Conservation (phyloP, 2,797 vertebrate genomes). For the Alauda arvensis region DNA sequence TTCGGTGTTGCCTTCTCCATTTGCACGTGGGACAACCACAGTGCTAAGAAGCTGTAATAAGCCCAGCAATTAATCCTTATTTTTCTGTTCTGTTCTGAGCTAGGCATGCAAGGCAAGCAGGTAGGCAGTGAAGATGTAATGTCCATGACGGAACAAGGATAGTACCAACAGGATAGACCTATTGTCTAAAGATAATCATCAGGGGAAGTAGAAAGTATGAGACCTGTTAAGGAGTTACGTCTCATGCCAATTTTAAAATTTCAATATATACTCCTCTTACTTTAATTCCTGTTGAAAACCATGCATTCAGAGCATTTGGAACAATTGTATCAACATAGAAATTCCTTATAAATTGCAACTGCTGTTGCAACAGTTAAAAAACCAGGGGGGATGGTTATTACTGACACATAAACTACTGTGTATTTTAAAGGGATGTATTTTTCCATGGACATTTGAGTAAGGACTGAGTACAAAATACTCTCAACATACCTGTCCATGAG, state of each 20-base stretch:
- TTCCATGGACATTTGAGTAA: background rate
- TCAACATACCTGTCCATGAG: background rate
- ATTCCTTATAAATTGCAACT: background rate
- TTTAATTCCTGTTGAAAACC: background rate
- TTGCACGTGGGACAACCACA: background rate
- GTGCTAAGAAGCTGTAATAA: rapidly evolving
- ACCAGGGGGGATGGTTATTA: background rate
- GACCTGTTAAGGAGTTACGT: background rate
- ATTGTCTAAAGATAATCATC: background rate
- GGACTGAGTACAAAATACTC: background rate
- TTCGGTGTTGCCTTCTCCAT: background rate
- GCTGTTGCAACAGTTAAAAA: background rate
- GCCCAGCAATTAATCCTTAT: background rate
- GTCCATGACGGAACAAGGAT: background rate
- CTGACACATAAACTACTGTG: background rate
- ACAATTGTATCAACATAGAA: background rate
- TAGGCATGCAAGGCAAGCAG: background rate
- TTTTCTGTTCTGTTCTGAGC: background rate
- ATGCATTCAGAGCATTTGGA: background rate
- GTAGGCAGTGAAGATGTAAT: background rate
- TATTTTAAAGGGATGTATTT: background rate
- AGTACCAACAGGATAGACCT: background rate
- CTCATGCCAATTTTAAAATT: background rate
- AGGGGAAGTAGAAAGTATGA: background rate
- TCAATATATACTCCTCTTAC: background rate